Evolutionary conservation across 2,797 vertebrate species (phyloP).

Genomic region (Myotis daubentonii): DNA sequence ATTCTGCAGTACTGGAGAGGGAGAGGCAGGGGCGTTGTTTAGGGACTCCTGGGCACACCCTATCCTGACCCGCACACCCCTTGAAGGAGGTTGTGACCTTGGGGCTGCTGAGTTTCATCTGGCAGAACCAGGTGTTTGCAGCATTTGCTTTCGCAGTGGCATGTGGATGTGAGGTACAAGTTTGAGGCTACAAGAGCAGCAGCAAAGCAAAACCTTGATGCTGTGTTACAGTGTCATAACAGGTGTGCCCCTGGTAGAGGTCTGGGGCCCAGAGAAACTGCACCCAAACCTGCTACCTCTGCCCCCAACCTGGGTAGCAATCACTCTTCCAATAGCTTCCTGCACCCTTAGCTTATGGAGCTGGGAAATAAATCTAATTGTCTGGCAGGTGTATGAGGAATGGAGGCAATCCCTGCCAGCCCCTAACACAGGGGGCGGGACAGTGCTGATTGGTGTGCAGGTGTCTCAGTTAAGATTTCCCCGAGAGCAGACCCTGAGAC

Average conservation of each 20-base stretch:
- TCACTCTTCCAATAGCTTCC: not conserved
- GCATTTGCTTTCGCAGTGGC: not conserved
- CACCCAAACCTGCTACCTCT: not conserved
- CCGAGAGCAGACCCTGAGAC: not conserved
- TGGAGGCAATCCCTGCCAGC: no score
- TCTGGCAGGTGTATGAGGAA: not conserved
- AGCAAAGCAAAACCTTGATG: not conserved
- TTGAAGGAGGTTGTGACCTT: not conserved
- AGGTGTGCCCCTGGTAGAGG: not conserved
- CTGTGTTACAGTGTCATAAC: no score
- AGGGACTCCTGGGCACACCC: not conserved
- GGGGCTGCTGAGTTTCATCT: not conserved
- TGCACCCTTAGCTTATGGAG: not conserved
- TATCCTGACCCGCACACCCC: no score
- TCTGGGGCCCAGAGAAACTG: not conserved
- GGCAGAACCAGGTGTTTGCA: not conserved
- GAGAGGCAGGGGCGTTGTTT: not conserved
- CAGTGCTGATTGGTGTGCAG: no score
- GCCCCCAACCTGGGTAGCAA: not conserved
- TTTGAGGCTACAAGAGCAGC: not conserved
- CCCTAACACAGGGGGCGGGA: no score
- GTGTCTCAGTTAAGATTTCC: not conserved
- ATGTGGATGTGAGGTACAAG: fast-evolving
- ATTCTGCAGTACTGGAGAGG: not conserved
- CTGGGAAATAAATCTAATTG: not conserved